phyloP scores from a whole-genome alignment of 2,888 invertebrate species.

The Idaea biselata region DNA sequence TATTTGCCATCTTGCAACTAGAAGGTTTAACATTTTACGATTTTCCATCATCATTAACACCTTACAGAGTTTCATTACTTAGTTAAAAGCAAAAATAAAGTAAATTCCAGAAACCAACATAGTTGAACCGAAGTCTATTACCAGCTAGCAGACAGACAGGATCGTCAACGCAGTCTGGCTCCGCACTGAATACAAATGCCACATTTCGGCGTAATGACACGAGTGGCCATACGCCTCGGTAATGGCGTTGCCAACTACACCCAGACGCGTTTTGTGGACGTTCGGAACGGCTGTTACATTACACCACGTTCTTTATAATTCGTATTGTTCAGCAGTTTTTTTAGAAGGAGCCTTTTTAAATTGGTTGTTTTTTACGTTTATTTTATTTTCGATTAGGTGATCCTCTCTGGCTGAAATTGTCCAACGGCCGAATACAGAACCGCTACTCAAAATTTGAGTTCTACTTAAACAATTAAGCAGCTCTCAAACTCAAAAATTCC shows the following conservation, averaged over 20 bases:
- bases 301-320: background rate
- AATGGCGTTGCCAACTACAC: constrained; percentile 20
- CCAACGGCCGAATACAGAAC: too few species aligned
- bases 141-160: background rate
- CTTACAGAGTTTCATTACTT: too few species aligned
- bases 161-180: constrained; percentile 1
- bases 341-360: constrained; percentile 10
- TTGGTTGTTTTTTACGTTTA: background rate
- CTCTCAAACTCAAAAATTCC: too few species aligned
- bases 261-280: constrained; percentile 24
- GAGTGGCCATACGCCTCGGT: constrained; percentile 16
- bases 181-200: constrained; percentile 45
- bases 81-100: background rate
- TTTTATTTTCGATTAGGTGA: background rate
- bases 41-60: too few species aligned
- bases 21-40: too few species aligned
- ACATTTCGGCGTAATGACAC: constrained; percentile 38
- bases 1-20: too few species aligned
- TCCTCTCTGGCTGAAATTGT: too few species aligned
- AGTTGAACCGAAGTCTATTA: background rate
- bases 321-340: constrained; percentile 3
- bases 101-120: background rate
- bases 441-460: too few species aligned
- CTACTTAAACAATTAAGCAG: too few species aligned
- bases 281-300: constrained; percentile 14